phyloP scores from a whole-genome alignment of 2,888 invertebrate species.

The Sylvicola fuscatus region DNA sequence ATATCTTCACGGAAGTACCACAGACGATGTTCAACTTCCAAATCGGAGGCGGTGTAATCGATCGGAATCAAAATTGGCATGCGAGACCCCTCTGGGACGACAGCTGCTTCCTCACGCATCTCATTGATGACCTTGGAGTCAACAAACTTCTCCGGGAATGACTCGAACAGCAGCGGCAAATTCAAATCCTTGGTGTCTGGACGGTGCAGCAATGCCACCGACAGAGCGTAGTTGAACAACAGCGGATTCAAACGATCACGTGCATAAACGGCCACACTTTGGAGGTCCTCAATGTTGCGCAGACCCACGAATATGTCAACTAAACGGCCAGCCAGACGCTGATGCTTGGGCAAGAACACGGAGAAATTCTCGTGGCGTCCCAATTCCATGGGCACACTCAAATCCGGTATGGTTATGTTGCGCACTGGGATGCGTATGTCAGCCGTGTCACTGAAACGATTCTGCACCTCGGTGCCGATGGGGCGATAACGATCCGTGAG shows the following conservation, averaged over 20 bases:
- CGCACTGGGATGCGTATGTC: constrained; percentile 31
- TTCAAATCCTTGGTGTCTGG: constrained; percentile 43
- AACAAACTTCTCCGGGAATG: constrained; percentile 29
- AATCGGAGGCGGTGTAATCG: constrained; percentile 56
- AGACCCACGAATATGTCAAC: constrained; percentile 52
- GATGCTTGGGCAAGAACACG: constrained; percentile 46
- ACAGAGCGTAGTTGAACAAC: constrained; percentile 50
- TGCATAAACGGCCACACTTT: constrained; percentile 42
- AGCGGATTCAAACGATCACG: constrained; percentile 50
- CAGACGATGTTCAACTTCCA: constrained; percentile 60
- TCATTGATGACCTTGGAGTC: constrained; percentile 43
- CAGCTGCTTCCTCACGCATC: constrained; percentile 40
- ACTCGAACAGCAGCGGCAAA: constrained; percentile 46
- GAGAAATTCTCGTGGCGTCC: constrained; percentile 45
- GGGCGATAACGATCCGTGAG: constrained; percentile 31
- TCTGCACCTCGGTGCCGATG: constrained; percentile 29
- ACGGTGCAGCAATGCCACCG: constrained; percentile 43
- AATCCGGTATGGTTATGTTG: constrained; percentile 40
- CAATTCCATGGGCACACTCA: constrained; percentile 37
- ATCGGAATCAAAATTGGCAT: constrained; percentile 36
- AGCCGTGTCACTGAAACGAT: constrained; percentile 34
- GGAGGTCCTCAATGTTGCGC: constrained; percentile 41
- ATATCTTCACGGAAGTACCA: constrained; percentile 41
- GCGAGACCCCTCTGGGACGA: constrained; percentile 38
- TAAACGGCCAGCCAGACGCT: constrained; percentile 39